Base-by-base conservation (phyloP, 2,797 vertebrate genomes). In the Taeniopygia guttata region DNA sequence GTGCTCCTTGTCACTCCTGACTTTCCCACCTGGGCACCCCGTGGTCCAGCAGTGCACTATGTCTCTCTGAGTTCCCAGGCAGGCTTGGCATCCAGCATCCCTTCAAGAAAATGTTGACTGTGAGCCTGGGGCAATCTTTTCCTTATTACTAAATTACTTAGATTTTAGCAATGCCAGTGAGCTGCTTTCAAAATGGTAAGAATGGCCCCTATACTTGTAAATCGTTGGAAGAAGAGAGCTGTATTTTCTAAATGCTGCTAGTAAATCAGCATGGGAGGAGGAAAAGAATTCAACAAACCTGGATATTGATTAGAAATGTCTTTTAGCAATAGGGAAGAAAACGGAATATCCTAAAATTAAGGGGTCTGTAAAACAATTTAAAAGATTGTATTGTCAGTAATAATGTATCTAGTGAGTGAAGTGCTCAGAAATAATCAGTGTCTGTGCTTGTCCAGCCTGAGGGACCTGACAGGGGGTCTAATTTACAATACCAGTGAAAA, bases 231-330 rank as follows among this genome's bases (percentile, higher is more conserved):
- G 7, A 59, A 15, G 11, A 46, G 58, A 89, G 52, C 7, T 75
- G 32, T 14, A 16, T 72, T 91, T 95, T 72, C 46, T 84, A 56
- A 78, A 52, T 48, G 16, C 25, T 76, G 23, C 6, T 30, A 8
- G 34, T 87, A 91, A 80, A 94, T 34, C 79, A 94, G 11, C 29
- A n/a, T 16, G 8, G 38, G 16, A 81, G 10, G 7, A 8, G 6
- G 7, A 21, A 69, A n/a, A 63, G 12, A 64, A 34, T 34, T 62
- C 45, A 86, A 55, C 9, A 60, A 42, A 75, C 79, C 48, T 78
- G 32, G 70, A 36, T 78, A 94, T 95, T 86, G 94, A 89, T 91
- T 91, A 89, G 55, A 76, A 94, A 88, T 81, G 11, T 83, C 46
- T 89, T 94, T 83, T 45, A 78, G 36, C 58, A 86, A 77, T 45